Evolutionary conservation across 1,140 invertebrate species (phyloP).

Genomic region (Trichogramma pretiosum): DNA sequence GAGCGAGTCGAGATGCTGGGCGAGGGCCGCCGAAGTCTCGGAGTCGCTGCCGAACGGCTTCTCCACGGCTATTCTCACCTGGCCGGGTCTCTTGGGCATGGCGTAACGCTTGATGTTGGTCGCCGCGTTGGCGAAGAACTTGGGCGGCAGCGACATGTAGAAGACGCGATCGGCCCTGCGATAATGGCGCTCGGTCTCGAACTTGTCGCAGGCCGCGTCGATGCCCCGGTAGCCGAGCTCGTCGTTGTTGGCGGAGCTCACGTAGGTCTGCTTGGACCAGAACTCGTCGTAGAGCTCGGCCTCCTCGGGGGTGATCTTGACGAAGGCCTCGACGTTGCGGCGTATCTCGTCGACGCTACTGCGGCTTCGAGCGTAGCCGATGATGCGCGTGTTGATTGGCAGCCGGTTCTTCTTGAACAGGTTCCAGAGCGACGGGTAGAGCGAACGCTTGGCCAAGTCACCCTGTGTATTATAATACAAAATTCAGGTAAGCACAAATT

Average conservation of each 20-base stretch:
- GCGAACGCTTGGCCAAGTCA: constrained; percentile 96
- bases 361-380: constrained; percentile 88
- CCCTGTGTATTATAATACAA: no score
- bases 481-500: neutral
- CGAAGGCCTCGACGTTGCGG: constrained; percentile 65
- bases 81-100: constrained; percentile 76
- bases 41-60: constrained; percentile 97
- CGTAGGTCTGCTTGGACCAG: constrained; percentile 79
- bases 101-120: constrained; percentile 77
- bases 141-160: constrained; percentile 93
- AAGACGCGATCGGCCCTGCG: constrained; percentile 82
- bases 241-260: constrained; percentile 74
- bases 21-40: constrained; percentile 72
- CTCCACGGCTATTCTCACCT: constrained; percentile 96
- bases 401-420: constrained; percentile 82
- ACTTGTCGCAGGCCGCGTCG: constrained; percentile 59
- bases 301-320: constrained; percentile 74
- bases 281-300: constrained; percentile 71
- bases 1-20: constrained; percentile 74
- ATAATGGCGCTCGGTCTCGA: constrained; percentile 55
- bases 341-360: constrained; percentile 66
- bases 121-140: constrained; percentile 84
- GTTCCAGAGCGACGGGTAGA: constrained; percentile 97
- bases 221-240: constrained; percentile 70
- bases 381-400: constrained; percentile 80